phyloP scores from a whole-genome alignment of 2,113 vertebrate species.

The Salvator merianae region DNA sequence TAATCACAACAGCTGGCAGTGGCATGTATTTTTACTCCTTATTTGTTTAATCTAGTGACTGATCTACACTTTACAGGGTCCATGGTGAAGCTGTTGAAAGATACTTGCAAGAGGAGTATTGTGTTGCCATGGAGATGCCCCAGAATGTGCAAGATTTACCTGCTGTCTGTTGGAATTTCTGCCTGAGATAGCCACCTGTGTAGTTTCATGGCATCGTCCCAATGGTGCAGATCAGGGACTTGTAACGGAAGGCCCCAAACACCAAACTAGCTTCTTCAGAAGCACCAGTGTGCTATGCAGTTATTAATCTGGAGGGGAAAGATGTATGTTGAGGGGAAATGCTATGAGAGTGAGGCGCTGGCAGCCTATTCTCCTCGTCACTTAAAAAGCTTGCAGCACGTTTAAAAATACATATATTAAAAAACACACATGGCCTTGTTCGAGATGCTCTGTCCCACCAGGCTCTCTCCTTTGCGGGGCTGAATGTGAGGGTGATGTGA shows the following conservation, averaged over 20 bases:
- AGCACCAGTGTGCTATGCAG: background rate
- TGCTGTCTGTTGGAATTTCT: background rate
- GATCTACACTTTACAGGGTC: background rate
- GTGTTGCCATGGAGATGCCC: background rate
- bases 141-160: background rate
- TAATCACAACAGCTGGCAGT: background rate
- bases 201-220: background rate
- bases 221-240: background rate
- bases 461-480: background rate
- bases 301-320: background rate
- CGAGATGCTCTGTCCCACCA: background rate
- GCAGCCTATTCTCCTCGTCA: background rate
- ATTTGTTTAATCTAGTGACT: conserved; percentile 1
- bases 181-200: background rate
- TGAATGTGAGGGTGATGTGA: too few species aligned
- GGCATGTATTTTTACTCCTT: background rate
- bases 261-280: background rate
- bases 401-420: background rate
- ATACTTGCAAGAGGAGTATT: background rate
- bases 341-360: background rate
- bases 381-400: background rate
- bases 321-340: background rate
- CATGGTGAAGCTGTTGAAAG: background rate
- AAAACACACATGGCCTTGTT: too few species aligned
- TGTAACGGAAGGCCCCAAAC: background rate